Evolutionary conservation across 2,113 vertebrate species (phyloP).

Genomic region (Hippocampus abdominalis): DNA sequence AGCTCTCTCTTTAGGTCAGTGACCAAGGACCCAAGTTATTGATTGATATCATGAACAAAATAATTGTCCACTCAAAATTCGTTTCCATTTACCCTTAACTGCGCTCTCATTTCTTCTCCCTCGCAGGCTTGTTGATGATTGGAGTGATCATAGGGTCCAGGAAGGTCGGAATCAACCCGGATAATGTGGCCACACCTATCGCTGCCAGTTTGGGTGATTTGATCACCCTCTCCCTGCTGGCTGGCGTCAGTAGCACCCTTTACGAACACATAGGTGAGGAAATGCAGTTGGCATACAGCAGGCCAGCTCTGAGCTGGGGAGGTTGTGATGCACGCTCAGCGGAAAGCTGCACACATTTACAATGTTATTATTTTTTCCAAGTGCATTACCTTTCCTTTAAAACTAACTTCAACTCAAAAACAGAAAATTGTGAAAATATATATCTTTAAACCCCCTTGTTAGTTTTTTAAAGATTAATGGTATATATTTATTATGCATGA

Average conservation of each 20-base stretch:
- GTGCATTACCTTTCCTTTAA: too few species aligned
- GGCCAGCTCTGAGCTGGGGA: too few species aligned
- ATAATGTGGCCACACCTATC: constrained; percentile 95
- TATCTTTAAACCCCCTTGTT: too few species aligned
- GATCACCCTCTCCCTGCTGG: constrained; percentile 89
- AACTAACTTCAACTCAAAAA: too few species aligned
- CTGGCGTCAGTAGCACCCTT: constrained; percentile 83
- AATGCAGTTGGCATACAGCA: background rate
- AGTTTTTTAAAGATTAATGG: too few species aligned
- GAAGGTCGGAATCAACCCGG: constrained; percentile 91
- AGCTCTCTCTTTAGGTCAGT: constrained; percentile 83
- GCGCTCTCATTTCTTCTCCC: background rate
- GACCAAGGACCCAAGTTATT: background rate
- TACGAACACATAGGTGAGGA: constrained; percentile 80
- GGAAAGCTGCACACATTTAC: too few species aligned
- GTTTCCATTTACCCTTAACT: background rate
- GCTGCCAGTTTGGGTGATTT: constrained; percentile 96
- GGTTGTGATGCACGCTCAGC: too few species aligned
- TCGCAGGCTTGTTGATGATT: constrained; percentile 88
- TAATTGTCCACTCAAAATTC: too few species aligned
- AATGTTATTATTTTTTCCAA: too few species aligned
- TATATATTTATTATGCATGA: too few species aligned
- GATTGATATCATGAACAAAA: too few species aligned
- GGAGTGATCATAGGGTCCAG: constrained; percentile 86
- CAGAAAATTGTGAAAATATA: too few species aligned